phyloP scores from a whole-genome alignment of 1,140 invertebrate species.

The Drosophila ohnishii region DNA sequence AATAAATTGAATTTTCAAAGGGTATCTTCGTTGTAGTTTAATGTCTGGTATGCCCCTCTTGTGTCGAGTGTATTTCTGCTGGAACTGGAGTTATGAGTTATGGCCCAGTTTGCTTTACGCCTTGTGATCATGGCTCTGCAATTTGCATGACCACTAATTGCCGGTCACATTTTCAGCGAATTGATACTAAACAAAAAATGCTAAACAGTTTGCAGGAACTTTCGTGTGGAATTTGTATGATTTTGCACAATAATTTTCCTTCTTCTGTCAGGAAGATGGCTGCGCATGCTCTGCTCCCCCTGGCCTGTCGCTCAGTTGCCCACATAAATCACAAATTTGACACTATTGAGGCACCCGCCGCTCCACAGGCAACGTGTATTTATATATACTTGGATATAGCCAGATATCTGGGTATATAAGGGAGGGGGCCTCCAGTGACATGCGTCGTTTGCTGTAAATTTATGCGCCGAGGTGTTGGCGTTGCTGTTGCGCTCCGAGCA shows the following conservation, averaged over 20 bases:
- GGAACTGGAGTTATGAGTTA: conserved; percentile 26
- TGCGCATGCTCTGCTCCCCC: conserved; percentile 23
- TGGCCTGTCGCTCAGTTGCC: conserved; percentile 42
- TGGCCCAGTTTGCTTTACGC: conserved; percentile 29
- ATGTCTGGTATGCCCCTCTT: conserved; percentile 7
- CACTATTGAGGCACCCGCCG: conserved; percentile 63
- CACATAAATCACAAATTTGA: conserved; percentile 79
- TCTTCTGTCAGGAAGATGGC: conserved; percentile 21
- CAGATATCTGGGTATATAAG: conserved; percentile 7
- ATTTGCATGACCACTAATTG: conserved; percentile 68
- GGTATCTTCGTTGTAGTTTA: neutral
- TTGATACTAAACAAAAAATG: conserved; percentile 31
- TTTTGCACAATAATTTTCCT: conserved; percentile 23
- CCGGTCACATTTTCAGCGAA: conserved; percentile 31
- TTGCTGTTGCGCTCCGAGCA: conserved; percentile 28
- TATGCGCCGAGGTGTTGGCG: conserved; percentile 77
- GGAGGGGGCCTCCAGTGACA: conserved; percentile 45
- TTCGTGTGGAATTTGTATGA: conserved; percentile 12
- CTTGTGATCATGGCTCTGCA: conserved; percentile 26
- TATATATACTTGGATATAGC: conserved; percentile 18
- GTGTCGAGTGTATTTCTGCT: conserved; percentile 3
- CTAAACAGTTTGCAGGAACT: conserved; percentile 38
- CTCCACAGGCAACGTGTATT: conserved; percentile 62
- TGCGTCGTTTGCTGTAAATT: conserved; percentile 76
- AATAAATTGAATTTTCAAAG: neutral